phyloP scores from a whole-genome alignment of 2,888 invertebrate genomes.

The Zhengitettix transpicula region DNA sequence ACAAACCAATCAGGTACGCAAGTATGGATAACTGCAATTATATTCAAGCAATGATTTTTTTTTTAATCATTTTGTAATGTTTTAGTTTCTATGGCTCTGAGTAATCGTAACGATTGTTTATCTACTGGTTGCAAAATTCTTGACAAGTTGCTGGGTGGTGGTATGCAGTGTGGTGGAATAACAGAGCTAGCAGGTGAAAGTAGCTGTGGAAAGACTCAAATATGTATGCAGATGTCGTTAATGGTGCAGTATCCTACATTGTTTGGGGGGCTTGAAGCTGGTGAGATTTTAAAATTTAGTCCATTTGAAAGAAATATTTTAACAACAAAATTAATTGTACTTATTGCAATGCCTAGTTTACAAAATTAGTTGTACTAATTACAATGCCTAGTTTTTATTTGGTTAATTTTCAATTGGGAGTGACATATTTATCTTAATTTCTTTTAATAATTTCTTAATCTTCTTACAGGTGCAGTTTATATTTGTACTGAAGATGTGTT shows the following conservation, averaged over 20 bases:
- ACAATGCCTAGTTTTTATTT: background rate
- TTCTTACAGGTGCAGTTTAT: conserved; percentile 37
- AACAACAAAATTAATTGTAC: conserved; percentile 5
- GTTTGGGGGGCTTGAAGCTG: conserved; percentile 36
- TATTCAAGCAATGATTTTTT: no score
- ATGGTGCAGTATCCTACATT: conserved; percentile 38
- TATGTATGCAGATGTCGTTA: conserved; percentile 53
- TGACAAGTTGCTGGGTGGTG: conserved; percentile 45
- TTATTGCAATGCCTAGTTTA: background rate
- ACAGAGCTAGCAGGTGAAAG: conserved; percentile 69
- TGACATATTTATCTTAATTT: background rate
- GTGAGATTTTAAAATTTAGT: conserved; percentile 14
- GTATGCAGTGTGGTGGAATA: conserved; percentile 42
- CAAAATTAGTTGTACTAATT: conserved; percentile 4
- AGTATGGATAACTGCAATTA: no score
- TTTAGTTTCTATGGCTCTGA: background rate
- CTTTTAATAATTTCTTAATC: background rate
- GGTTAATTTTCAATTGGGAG: conserved; percentile 1
- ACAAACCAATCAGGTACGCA: no score
- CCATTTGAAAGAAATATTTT: background rate
- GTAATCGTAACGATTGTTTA: conserved; percentile 7
- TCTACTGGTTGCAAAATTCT: conserved; percentile 39
- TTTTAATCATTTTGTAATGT: background rate
- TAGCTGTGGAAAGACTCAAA: conserved; percentile 67
- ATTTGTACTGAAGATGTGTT: conserved; percentile 65